These are phyloP conservation scores for Yponomeuta plumbellus DNA, from an alignment of 2,888 invertebrate species.

Conservation along the genomic window DNA sequence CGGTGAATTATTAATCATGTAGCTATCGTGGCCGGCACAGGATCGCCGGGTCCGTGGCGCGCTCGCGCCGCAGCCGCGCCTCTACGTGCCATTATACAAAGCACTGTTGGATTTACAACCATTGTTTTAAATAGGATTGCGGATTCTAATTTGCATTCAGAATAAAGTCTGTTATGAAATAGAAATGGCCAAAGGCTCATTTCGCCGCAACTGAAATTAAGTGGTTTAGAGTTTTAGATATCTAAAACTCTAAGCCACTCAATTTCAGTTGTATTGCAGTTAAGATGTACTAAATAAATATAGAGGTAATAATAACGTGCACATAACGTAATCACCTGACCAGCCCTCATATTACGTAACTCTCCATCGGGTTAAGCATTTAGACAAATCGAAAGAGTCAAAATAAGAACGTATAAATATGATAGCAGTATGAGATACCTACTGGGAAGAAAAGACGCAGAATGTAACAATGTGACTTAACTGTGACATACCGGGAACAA, in stretches of 20 bases:
- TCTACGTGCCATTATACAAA: slow-evolving; percentile 28
- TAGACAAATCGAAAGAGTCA: no score
- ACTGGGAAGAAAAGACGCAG: no score
- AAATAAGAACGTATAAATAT: no score
- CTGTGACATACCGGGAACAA: no score
- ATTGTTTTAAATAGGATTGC: slow-evolving; percentile 38
- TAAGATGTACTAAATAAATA: no score
- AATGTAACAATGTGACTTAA: no score
- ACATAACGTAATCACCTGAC: no score
- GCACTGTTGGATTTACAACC: slow-evolving; percentile 35
- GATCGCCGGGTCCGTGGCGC: slow-evolving; percentile 13
- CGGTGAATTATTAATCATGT: slow-evolving; percentile 50
- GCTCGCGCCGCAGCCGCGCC: slow-evolving; percentile 2
- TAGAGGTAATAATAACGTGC: no score
- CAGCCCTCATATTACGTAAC: no score
- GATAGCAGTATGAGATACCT: no score
- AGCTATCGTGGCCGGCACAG: slow-evolving; percentile 22
- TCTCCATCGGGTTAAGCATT: no score
- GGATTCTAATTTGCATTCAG: slow-evolving; percentile 31
- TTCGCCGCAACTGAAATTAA: slow-evolving; percentile 11
- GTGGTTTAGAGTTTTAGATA: neutral
- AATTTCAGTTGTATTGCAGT: slow-evolving; percentile 6
- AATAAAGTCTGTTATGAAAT: slow-evolving; percentile 27
- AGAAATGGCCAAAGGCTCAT: slow-evolving; percentile 18
- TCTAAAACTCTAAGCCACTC: neutral